phyloP scores from a whole-genome alignment of 2,113 vertebrate species.

The Poecile atricapillus region DNA sequence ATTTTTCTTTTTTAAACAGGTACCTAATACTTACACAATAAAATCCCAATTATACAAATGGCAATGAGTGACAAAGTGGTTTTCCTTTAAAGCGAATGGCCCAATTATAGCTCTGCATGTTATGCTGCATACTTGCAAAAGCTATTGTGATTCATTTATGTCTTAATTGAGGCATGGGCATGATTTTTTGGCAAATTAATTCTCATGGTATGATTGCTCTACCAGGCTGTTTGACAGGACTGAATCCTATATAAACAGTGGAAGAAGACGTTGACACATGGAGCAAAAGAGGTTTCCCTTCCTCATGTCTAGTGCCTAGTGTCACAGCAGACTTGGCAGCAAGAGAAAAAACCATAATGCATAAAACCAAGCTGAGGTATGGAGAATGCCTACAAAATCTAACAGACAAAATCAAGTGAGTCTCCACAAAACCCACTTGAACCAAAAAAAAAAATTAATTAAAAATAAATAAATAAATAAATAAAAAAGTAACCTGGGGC shows the following conservation, averaged over 20 bases:
- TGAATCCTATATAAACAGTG: background rate
- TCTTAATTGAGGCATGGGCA: background rate
- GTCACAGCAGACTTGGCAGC: background rate
- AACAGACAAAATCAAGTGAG: background rate
- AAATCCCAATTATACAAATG: background rate
- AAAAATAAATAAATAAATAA: background rate
- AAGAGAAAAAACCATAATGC: background rate
- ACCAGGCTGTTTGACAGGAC: background rate
- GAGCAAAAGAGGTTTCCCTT: background rate
- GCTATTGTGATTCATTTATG: background rate
- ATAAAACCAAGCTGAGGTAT: background rate
- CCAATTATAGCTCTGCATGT: background rate
- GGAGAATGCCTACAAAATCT: background rate
- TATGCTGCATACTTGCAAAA: background rate
- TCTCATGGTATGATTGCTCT: rapidly evolving
- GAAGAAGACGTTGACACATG: background rate
- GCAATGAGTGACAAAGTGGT: background rate
- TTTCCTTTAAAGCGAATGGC: background rate
- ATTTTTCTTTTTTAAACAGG: background rate
- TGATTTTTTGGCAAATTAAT: background rate
- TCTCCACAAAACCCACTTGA: background rate
- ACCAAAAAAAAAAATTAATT: background rate
- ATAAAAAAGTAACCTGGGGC: background rate
- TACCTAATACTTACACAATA: background rate
- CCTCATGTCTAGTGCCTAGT: background rate